Evolutionary conservation across 2,797 vertebrate species (phyloP), one percentile per base, ranked within the genome.

Genomic region (Trachurus trachurus): DNA sequence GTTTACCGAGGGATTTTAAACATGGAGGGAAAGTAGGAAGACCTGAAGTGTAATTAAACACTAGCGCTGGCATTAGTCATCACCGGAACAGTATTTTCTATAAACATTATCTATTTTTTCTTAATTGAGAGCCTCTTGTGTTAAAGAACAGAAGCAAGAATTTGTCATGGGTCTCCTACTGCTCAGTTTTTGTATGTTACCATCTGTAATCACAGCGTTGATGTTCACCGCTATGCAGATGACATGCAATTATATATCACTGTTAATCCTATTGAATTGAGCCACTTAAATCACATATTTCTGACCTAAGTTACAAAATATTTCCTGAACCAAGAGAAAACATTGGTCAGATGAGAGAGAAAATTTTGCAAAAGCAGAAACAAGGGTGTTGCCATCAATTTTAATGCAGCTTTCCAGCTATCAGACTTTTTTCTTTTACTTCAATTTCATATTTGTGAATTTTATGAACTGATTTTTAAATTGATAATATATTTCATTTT

Each of bases 1-100:
- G 44, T 44, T 80, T 56, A n/a, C 40, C 63, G 57, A 8, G 26
- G 6, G 68, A 42, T 12, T 44, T 42, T 10, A 39, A 40, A 40
- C 7, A 37, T 7, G 10, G 2, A 44, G 12, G 12, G 47, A 34
- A 65, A 54, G 10, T 17, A 15, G 13, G 21, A 2, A 29, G 10
- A 65, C n/a, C n/a, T 80, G 9, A 63, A 52, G 37, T n/a, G 31
- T 17, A 63, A 22, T 2, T 8, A 39, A 39, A 31, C 53, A 44
- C 2, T 2, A n/a, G 7, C 1, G 17, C 34, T 60, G 37, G 8
- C 37, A 45, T 56, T 3, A 72, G 1, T 54, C 50, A 44, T 22
- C 9, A 61, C 12, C 4, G 16, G 13, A 53, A 61, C 21, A 17
- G 2, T 29, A 29, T 57, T 53, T 37, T 39, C 2, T 29, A 49